Evolutionary conservation across 1,140 invertebrate species (phyloP).

Genomic region (Scaptomyza pallida): DNA sequence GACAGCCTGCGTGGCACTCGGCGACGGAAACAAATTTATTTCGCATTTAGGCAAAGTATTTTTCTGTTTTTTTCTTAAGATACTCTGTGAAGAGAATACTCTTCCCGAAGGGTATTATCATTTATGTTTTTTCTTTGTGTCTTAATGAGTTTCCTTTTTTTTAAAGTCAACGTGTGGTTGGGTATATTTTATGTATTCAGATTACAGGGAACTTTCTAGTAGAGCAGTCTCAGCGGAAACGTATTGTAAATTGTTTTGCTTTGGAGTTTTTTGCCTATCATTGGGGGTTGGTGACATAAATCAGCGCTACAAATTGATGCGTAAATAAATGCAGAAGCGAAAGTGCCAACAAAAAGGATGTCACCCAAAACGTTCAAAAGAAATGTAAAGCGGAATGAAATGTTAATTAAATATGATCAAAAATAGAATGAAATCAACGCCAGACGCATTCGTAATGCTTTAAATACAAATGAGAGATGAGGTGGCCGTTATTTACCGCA

Average conservation of each 20-base stretch:
- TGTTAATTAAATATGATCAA: constrained; percentile 76
- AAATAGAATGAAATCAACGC: constrained; percentile 59
- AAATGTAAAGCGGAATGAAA: constrained; percentile 45
- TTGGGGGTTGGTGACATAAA: constrained; percentile 64
- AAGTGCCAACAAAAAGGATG: constrained; percentile 58
- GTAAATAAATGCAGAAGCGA: constrained; percentile 63
- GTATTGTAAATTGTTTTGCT: constrained; percentile 1
- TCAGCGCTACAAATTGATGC: constrained; percentile 78
- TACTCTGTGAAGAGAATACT: background rate
- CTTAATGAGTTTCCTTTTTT: too few species aligned
- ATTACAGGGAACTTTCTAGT: background rate
- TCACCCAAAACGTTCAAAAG: constrained; percentile 16
- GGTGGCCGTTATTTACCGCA: constrained; percentile 54
- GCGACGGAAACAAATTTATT: constrained; percentile 70
- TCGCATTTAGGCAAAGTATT: constrained; percentile 69
- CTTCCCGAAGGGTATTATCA: too few species aligned
- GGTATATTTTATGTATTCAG: too few species aligned
- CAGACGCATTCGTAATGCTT: constrained; percentile 26
- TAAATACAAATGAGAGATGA: constrained; percentile 28
- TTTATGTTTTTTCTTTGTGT: too few species aligned
- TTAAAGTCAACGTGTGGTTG: too few species aligned
- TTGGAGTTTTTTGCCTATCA: constrained; percentile 12
- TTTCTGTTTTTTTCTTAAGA: constrained; percentile 11
- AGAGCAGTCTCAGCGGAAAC: background rate
- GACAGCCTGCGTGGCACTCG: constrained; percentile 55